Percentiles rank a stretch among this genome's conserved stretches.
Evolutionary conservation across 1,140 invertebrate genomes (phyloP).

Genomic region (Micrasema minimum): DNA sequence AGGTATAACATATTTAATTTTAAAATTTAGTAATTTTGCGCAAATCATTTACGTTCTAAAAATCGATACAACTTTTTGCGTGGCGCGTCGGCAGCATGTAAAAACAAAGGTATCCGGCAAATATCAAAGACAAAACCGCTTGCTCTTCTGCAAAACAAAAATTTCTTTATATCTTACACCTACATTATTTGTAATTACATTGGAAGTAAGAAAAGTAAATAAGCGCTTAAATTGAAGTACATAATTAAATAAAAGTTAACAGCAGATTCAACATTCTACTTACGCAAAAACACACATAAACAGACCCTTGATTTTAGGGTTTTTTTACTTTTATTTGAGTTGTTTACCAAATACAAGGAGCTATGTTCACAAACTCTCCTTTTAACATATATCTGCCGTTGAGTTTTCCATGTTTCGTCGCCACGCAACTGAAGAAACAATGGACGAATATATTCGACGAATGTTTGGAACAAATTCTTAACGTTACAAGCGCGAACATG

Average conservation of each 20-base stretch:
- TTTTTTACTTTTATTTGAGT: neutral
- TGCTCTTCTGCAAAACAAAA: too few species aligned
- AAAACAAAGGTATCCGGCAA: too few species aligned
- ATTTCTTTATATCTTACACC: too few species aligned
- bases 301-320: neutral
- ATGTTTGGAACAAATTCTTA: slow-evolving; percentile 26
- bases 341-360: neutral
- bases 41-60: too few species aligned
- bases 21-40: too few species aligned
- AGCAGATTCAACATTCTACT: neutral
- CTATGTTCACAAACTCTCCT: slow-evolving; percentile 7
- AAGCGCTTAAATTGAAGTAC: too few species aligned
- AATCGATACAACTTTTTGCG: too few species aligned
- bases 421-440: slow-evolving; percentile 9
- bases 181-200: too few species aligned
- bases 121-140: too few species aligned
- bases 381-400: slow-evolving; percentile 17
- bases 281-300: slow-evolving; percentile 13
- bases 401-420: slow-evolving; percentile 34
- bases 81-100: too few species aligned
- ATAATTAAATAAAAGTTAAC: neutral
- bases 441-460: slow-evolving; percentile 38
- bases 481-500: slow-evolving; percentile 23
- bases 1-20: too few species aligned
- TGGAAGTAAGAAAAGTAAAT: too few species aligned